A percentile compares a stretch with the other conserved stretches of the same genome.
Conservation (phyloP, 2,888 invertebrate species). For the Hyalella azteca region DNA sequence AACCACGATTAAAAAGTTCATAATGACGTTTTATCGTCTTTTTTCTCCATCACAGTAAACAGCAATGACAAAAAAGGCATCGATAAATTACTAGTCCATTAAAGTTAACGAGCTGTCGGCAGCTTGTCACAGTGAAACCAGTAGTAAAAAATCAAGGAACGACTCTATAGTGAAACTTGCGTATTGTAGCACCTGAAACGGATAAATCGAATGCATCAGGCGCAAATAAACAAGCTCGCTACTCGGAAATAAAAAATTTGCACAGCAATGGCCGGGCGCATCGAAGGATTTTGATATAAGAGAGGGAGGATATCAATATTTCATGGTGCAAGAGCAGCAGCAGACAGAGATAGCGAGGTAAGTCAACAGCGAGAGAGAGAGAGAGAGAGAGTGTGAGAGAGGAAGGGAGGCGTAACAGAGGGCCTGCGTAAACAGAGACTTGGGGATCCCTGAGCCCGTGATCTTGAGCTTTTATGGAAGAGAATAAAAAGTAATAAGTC, state of each 20-base stretch:
- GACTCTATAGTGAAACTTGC: no score
- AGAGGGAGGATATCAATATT: constrained; percentile 13
- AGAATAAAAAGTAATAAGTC: no score
- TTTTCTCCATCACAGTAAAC: no score
- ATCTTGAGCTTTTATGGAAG: no score
- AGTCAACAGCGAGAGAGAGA: constrained; percentile 5
- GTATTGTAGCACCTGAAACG: background rate
- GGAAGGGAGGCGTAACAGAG: background rate
- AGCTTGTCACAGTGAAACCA: no score
- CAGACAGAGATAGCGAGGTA: constrained; percentile 8
- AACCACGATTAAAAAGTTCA: no score
- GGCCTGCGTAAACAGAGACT: constrained; percentile 4
- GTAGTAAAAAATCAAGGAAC: no score
- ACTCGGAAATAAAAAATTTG: background rate
- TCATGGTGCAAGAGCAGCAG: constrained; percentile 5
- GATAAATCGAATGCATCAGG: background rate
- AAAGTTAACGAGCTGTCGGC: no score
- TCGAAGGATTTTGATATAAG: background rate
- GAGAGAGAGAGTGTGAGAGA: constrained; percentile 17
- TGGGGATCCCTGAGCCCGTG: constrained; percentile 1
- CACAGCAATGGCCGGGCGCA: background rate
- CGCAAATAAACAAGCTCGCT: background rate
- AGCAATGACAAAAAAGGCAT: no score
- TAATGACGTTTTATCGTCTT: no score
- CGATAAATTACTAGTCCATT: no score